Evolutionary conservation across 1,140 invertebrate species (phyloP), one percentile per base, ranked within the genome.

Genomic region (Chironomus striatipennis): DNA sequence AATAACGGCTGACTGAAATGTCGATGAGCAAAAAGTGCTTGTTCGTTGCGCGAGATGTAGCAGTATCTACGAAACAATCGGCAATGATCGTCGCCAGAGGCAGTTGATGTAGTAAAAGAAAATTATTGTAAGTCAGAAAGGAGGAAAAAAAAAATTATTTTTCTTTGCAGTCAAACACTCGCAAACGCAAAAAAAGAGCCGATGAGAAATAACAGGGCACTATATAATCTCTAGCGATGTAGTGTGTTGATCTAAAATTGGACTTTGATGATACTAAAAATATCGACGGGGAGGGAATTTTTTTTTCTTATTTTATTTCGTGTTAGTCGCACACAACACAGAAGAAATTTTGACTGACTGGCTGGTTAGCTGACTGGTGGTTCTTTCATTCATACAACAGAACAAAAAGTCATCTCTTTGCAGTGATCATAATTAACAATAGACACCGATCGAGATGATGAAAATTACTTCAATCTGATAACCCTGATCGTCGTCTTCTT

Each of bases 1-100:
- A 82, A 79, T 80, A 78, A 82, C 80, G 80, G 81, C 81, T 82
- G 81, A 82, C 81, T 82, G 20, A 70, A 70, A 70, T 18, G 65
- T 70, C 47, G 65, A 70, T 70, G 65, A 70, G 18, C 65, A 18
- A 70, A n/a, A 70, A 18, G 18, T 20, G 20, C 17, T 12, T 70
- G 17, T 70, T 57, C 47, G 47, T 7, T 57, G 47, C 47, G 47
- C 65, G 65, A 15, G 65, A 70, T 57, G 47, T 57, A 57, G 47
- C n/a, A 2, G 10, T 57, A 9, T 10, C 18, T 17, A 70, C 17
- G 17, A 21, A 70, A 20, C 18, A 70, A 70, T 70, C 65, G 65
- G 65, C 65, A 8, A 21, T 70, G 65, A 21, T 70, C 65, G 65
- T 18, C 18, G n/a, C 9, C 65, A 57, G 47, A n/a, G 12, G 47